Conservation (phyloP, 2,797 vertebrate species). For the Gadopsis bispinosus region DNA sequence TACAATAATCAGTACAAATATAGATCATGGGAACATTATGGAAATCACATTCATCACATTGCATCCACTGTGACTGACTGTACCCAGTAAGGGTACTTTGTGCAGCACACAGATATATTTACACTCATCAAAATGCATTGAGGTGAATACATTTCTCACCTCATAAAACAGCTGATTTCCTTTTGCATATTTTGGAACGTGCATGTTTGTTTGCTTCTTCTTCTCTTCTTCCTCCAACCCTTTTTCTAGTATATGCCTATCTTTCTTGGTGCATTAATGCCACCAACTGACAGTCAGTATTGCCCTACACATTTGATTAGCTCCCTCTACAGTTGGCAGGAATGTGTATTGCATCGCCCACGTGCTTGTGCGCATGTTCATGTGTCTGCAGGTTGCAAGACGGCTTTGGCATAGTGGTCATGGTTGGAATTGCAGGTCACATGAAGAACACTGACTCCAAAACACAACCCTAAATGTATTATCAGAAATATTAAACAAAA, state of each 20-base stretch:
- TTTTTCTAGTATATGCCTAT: background rate
- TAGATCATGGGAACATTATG: background rate
- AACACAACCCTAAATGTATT: background rate
- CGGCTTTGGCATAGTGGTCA: background rate
- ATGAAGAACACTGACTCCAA: background rate
- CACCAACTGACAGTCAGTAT: background rate
- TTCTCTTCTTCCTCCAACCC: background rate
- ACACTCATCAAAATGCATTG: constrained; percentile 5
- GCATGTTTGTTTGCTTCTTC: background rate
- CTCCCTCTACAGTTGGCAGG: background rate
- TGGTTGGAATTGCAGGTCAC: background rate
- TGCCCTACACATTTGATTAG: background rate
- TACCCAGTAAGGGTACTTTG: background rate
- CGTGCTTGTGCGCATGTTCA: background rate
- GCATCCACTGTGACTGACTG: background rate
- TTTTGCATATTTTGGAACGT: background rate
- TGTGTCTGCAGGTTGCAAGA: background rate
- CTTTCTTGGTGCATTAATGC: background rate
- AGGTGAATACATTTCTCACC: constrained; percentile 4
- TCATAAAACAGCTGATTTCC: background rate
- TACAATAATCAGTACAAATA: background rate
- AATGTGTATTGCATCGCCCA: background rate
- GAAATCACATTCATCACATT: constrained; percentile 2
- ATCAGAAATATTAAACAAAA: background rate
- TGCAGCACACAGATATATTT: background rate